A percentile compares a stretch with the other conserved stretches of the same genome.
These are phyloP conservation scores for Sterrhoptilus dennistouni DNA, from an alignment of 2,113 vertebrate genomes.

Conservation along the genomic window DNA sequence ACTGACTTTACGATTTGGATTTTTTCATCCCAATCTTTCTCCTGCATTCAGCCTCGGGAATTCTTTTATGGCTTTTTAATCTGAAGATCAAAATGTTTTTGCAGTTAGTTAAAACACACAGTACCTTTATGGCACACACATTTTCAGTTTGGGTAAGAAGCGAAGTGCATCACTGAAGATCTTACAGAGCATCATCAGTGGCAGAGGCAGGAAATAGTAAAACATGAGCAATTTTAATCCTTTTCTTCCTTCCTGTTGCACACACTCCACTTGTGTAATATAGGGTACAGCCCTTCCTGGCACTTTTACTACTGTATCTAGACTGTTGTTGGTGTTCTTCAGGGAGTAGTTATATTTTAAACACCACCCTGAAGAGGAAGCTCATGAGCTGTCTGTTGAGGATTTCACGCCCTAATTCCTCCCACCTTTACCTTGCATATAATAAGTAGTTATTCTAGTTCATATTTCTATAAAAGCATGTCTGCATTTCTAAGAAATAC, in stretches of 20 bases:
- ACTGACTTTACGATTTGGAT: neutral
- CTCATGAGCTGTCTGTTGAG: neutral
- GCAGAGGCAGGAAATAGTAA: neutral
- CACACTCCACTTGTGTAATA: neutral
- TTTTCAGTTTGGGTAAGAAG: neutral
- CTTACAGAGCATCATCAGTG: neutral
- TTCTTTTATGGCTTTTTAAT: neutral
- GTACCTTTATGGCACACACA: neutral
- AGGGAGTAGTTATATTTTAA: neutral
- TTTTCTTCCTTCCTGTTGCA: neutral
- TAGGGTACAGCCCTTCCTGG: neutral
- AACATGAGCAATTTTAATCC: neutral
- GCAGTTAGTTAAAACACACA: neutral
- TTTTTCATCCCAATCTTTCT: neutral
- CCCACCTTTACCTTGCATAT: neutral
- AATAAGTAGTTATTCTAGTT: neutral
- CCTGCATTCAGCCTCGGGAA: neutral
- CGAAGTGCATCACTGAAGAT: neutral
- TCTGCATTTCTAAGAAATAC: slow-evolving; percentile 37
- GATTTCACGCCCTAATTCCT: neutral
- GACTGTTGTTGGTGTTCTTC: neutral
- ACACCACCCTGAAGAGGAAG: neutral
- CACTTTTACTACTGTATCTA: neutral
- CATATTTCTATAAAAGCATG: neutral
- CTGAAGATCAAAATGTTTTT: neutral